A percentile compares a stretch with the other conserved stretches of the same genome.
Conservation (phyloP, 2,888 invertebrate species). For the Allygus modestus region DNA sequence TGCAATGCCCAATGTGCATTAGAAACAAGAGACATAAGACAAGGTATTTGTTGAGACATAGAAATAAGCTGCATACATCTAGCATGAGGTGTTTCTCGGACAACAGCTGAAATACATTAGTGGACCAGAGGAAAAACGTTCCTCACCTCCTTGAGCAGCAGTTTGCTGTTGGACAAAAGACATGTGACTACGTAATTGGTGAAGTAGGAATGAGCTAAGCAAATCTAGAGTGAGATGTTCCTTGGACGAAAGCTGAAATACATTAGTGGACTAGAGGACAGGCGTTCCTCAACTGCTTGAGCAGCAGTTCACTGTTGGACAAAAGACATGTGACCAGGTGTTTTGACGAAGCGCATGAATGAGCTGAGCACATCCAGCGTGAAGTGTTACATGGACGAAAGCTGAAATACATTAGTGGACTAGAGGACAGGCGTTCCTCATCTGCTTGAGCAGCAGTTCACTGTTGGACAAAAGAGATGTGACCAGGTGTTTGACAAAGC, state of each 20-base stretch:
- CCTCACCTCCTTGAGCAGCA: conserved; percentile 92
- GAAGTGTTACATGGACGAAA: conserved; percentile 94
- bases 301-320: conserved; percentile 92
- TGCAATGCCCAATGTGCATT: too few species aligned
- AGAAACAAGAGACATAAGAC: conserved; percentile 93
- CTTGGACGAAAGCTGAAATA: conserved; percentile 93
- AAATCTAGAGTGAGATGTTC: conserved; percentile 97
- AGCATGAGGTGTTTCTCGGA: conserved; percentile 95
- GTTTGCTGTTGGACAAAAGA: conserved; percentile 94
- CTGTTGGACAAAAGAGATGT: conserved; percentile 96
- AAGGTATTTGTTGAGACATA: conserved; percentile 94
- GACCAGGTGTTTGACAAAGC: conserved; percentile 94
- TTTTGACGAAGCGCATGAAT: conserved; percentile 94
- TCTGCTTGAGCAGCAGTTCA: conserved; percentile 94
- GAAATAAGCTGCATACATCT: conserved; percentile 94
- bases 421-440: conserved; percentile 75
- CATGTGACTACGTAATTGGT: conserved; percentile 96
- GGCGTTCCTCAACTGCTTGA: conserved; percentile 87
- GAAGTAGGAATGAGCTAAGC: conserved; percentile 92
- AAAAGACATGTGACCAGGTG: conserved; percentile 95
- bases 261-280: too few species aligned
- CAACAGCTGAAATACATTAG: conserved; percentile 95
- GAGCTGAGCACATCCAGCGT: conserved; percentile 96
- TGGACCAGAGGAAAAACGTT: too few species aligned
- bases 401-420: too few species aligned